phyloP scores from a whole-genome alignment of 1,140 invertebrate species.

The Drosophila kanapiae region DNA sequence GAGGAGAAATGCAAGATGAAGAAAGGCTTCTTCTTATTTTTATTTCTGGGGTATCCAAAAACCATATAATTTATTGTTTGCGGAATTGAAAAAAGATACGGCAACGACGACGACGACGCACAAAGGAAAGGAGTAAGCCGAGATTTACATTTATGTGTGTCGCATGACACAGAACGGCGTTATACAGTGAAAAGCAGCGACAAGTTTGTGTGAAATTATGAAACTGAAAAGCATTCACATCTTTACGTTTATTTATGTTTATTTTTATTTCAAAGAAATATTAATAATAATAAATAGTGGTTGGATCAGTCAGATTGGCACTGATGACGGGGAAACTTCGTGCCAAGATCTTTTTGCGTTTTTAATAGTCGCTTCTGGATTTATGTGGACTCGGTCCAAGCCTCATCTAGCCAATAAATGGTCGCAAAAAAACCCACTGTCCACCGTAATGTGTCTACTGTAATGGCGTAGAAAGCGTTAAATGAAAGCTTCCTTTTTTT shows the following conservation, averaged over 20 bases:
- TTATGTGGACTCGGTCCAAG: too few species aligned
- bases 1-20: constrained; percentile 45
- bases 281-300: background rate
- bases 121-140: constrained; percentile 32
- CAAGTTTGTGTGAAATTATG: background rate
- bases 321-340: too few species aligned
- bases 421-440: background rate
- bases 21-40: constrained; percentile 30
- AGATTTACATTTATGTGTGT: constrained; percentile 52
- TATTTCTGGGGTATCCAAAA: constrained; percentile 45
- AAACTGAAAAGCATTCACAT: background rate
- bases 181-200: constrained; percentile 1
- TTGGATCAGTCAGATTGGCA: too few species aligned
- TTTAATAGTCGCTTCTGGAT: too few species aligned
- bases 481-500: constrained; percentile 54
- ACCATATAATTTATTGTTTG: constrained; percentile 78
- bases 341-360: too few species aligned
- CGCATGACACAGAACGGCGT: constrained; percentile 43
- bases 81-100: constrained; percentile 48
- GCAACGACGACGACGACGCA: constrained; percentile 8
- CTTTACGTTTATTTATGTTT: background rate
- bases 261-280: background rate
- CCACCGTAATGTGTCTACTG: constrained; percentile 23
- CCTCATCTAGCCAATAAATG: background rate
- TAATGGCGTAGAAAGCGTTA: constrained; percentile 57